Evolutionary conservation across 2,797 vertebrate species (phyloP).

Genomic region (Syngnathus rostellatus): DNA sequence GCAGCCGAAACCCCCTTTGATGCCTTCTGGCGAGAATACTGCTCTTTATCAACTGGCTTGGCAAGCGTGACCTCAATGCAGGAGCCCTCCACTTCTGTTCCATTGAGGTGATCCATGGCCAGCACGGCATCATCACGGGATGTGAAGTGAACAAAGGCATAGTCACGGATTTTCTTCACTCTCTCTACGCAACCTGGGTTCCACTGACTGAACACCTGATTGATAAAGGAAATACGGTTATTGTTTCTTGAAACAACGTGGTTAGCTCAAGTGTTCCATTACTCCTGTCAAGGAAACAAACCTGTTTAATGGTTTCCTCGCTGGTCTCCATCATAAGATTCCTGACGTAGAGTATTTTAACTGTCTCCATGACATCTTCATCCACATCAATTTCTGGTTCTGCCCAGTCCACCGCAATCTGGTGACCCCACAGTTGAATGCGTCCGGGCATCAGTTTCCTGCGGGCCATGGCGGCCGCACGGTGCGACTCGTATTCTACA

Average conservation of each 20-base stretch:
- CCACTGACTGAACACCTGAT: slow-evolving; percentile 89
- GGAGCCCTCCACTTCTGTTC: slow-evolving; percentile 91
- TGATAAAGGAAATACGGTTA: slow-evolving; percentile 18
- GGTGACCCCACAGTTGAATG: slow-evolving; percentile 97
- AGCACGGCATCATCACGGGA: slow-evolving; percentile 90
- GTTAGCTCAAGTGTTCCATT: not conserved
- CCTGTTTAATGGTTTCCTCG: slow-evolving; percentile 83
- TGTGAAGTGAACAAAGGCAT: slow-evolving; percentile 94
- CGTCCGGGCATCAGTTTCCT: slow-evolving; percentile 96
- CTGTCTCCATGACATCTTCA: slow-evolving; percentile 98
- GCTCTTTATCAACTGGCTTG: slow-evolving; percentile 98
- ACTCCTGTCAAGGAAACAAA: not conserved
- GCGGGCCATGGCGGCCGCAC: slow-evolving; percentile 95
- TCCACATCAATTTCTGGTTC: slow-evolving; percentile 98
- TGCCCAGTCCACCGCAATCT: slow-evolving; percentile 98
- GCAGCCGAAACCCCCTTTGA: slow-evolving; percentile 76
- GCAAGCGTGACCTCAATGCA: slow-evolving; percentile 96
- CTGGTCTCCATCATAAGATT: slow-evolving; percentile 99
- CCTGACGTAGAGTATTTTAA: slow-evolving; percentile 97
- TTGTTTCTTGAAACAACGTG: not conserved
- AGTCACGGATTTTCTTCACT: slow-evolving; percentile 98
- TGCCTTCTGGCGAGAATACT: slow-evolving; percentile 96
- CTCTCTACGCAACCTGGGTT: slow-evolving; percentile 93
- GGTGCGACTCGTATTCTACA: slow-evolving; percentile 95
- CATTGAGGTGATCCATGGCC: slow-evolving; percentile 93